phyloP scores from a whole-genome alignment of 2,797 vertebrate species.

The Erpetoichthys calabaricus region DNA sequence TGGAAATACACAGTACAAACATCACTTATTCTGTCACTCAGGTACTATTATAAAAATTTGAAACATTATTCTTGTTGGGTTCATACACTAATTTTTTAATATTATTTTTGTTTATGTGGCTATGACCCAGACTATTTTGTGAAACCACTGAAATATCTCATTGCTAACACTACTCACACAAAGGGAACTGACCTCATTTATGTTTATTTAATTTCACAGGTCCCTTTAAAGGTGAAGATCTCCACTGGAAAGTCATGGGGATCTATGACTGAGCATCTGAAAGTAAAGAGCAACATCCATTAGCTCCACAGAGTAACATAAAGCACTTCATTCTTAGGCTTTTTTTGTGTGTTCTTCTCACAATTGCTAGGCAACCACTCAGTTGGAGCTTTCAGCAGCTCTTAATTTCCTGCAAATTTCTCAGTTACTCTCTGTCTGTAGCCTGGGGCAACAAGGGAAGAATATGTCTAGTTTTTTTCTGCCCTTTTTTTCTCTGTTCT shows the following conservation, averaged over 20 bases:
- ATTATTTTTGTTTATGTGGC: too few species aligned
- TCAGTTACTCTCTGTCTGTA: slow-evolving; percentile 56
- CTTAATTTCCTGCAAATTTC: slow-evolving; percentile 40
- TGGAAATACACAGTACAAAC: too few species aligned
- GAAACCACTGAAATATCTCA: too few species aligned
- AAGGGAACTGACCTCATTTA: too few species aligned
- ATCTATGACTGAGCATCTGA: slow-evolving; percentile 62
- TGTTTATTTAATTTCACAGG: slow-evolving; percentile 37
- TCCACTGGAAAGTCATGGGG: slow-evolving; percentile 74
- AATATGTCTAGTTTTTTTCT: slow-evolving; percentile 49
- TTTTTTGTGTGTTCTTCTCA: slow-evolving; percentile 17
- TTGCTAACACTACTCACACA: too few species aligned
- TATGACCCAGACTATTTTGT: too few species aligned
- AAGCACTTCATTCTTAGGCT: slow-evolving; percentile 22
- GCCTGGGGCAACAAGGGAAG: slow-evolving; percentile 64
- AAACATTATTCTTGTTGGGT: too few species aligned
- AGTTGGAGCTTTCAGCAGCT: slow-evolving; percentile 56
- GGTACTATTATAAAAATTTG: too few species aligned
- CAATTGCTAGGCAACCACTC: slow-evolving; percentile 58
- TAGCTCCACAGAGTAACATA: slow-evolving; percentile 23
- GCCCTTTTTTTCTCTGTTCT: slow-evolving; percentile 35
- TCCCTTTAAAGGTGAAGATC: slow-evolving; percentile 78
- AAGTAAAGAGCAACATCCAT: slow-evolving; percentile 21
- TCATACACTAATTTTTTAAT: too few species aligned
- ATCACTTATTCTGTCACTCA: too few species aligned